Base-by-base conservation (phyloP, 30 jellyfish, hydroid and myxozoan genomes). In the Pseudorhiza aurosa region DNA sequence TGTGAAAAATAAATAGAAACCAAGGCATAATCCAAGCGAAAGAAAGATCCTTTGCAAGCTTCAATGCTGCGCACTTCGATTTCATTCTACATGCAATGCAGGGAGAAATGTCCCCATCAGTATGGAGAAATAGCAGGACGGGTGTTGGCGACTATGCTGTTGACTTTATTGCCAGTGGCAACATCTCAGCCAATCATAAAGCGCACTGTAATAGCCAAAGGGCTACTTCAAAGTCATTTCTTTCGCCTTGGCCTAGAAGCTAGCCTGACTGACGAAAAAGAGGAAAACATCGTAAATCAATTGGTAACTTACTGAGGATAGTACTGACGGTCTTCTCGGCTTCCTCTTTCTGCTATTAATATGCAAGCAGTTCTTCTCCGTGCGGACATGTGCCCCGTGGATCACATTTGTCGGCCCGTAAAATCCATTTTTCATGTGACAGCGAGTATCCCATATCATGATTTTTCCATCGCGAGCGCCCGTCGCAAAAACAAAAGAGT, bases 391-490 rank as follows among this genome's bases (percentile, higher is more conserved):
- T 25, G 97, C 97, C 15, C 91, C 88, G 42, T 37, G 83, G 21
- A 87, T 94, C 14, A 87, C 83, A 68, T 84, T 87, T 35, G 82
- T 88, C 18, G 99, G 97, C 27, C 87, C 87, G 30, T 72, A 77
- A 77, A 69, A 94, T 27, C 97, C 99, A 70, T 87, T 94, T 68
- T 83, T 94, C 96, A 83, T 87, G 58, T 87, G 72, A 70, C 97
- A 87, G 19, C 99, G 86, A 6, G 97, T 88, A 49, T 94, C 99
- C 99, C 99, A 94, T 15, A 82, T 36, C 99, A 94, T 94, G 14
- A 87, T 83, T 46, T 94, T 94, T 4, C 99, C 99, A 68, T 94
- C 99, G 6, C 99, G 88, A 0, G 99, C 99, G 50, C 99, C 99
- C 71, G 99, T 94, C 46, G 94, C 92, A 87, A 94, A 94, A 25